Evolutionary conservation across 2,888 invertebrate species (phyloP).

Genomic region (Thumatha senex): DNA sequence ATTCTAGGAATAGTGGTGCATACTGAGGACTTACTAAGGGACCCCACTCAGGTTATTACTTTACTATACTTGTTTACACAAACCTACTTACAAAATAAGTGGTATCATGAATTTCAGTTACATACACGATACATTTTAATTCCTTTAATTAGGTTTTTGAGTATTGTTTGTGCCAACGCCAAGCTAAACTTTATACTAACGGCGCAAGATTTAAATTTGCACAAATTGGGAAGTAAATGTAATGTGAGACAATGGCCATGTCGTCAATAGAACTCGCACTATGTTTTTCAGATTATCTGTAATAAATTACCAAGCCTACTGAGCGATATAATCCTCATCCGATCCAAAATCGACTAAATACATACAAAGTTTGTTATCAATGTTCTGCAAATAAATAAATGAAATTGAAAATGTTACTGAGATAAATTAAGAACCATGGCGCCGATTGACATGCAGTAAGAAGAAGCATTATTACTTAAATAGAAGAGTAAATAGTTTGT

Average conservation of each 20-base stretch:
- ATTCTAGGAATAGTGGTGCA: constrained; percentile 96
- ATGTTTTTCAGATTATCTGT: no score
- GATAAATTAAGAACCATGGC: no score
- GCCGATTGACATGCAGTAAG: no score
- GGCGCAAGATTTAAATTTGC: neutral
- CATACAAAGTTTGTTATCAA: no score
- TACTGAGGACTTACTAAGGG: constrained; percentile 94
- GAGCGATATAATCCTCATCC: no score
- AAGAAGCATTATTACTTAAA: no score
- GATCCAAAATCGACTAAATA: no score
- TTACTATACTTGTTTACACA: neutral
- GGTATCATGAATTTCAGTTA: neutral
- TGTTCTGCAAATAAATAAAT: no score
- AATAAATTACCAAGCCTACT: no score
- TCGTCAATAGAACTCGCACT: neutral
- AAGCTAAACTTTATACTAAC: neutral
- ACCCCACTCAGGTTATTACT: constrained; percentile 87
- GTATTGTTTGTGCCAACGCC: neutral
- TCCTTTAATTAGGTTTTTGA: neutral
- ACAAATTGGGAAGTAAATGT: neutral
- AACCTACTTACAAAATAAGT: neutral
- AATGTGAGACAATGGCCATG: neutral
- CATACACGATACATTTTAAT: neutral
- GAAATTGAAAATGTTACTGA: no score
- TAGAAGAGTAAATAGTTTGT: no score